A percentile compares a stretch with the other conserved stretches of the same genome.
These are phyloP conservation scores for Scelioninae gen. 1 DNA, from an alignment of 2,888 invertebrate species.

Conservation along the genomic window DNA sequence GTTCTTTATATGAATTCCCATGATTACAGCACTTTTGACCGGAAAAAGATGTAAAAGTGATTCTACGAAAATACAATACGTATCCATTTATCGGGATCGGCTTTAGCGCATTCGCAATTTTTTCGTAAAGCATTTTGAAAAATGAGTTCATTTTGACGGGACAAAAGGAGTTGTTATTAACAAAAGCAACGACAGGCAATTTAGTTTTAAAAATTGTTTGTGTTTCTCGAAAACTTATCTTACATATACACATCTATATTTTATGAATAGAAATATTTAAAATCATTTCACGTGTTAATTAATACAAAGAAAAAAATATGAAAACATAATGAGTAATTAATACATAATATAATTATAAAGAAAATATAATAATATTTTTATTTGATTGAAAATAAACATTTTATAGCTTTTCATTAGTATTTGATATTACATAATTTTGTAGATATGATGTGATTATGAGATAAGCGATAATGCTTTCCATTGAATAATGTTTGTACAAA, in stretches of 20 bases:
- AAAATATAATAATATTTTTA: too few species aligned
- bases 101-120: slow-evolving; percentile 41
- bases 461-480: background rate
- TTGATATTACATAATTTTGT: too few species aligned
- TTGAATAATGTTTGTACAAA: background rate
- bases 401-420: too few species aligned
- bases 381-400: background rate
- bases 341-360: too few species aligned
- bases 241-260: too few species aligned
- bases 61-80: slow-evolving; percentile 60
- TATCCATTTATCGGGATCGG: slow-evolving; percentile 58
- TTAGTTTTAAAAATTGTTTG: too few species aligned
- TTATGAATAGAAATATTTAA: too few species aligned
- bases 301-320: too few species aligned
- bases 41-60: slow-evolving; percentile 63
- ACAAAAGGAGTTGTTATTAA: slow-evolving; percentile 40
- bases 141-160: slow-evolving; percentile 47
- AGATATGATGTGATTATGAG: too few species aligned
- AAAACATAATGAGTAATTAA: too few species aligned
- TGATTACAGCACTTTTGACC: slow-evolving; percentile 64
- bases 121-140: slow-evolving; percentile 45
- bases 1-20: slow-evolving; percentile 61
- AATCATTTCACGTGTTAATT: too few species aligned
- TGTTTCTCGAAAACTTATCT: too few species aligned
- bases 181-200: slow-evolving; percentile 18